Evolutionary conservation across 2,797 vertebrate genomes (phyloP), one percentile per base, ranked within the genome.

Genomic region (Xenentodon cancila): DNA sequence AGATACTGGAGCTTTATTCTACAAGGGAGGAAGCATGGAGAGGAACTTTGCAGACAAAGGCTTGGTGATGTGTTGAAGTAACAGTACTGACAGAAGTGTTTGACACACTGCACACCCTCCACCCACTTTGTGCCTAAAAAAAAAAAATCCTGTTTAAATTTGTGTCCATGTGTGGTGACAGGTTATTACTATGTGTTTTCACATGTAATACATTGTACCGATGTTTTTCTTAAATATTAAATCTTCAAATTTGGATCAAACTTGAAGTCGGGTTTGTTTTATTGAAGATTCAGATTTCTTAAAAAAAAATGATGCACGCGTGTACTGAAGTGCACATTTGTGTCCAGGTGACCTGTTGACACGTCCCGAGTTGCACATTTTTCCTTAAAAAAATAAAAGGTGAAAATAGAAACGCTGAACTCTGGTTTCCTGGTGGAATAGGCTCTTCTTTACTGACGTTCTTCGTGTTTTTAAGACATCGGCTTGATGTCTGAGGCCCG

Each of bases 41-140:
- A 76, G 65, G 72, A 25, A 75, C 42, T 48, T 59, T 59, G 16
- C 47, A 74, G 84, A 82, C 74, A 43, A 68, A 34, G 69, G 58
- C 49, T 74, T 22, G 56, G 54, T 61, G 65, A 61, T 48, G 55
- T 59, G 61, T 61, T 56, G 54, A 77, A 67, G 75, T 70, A 70
- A 57, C 61, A 45, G 48, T 82, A 77, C 79, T 79, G 71, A 84
- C 47, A 75, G 44, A 68, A n/a, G 53, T 59, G 59, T 65, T 59
- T 47, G 34, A 82, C 77, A 64, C 69, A 81, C 73, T 43, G 47
- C 58, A 67, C 68, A 83, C 77, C 80, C 86, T 87, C 81, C 76
- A 81, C 83, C 87, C 83, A 91, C 91, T 84, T 80, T 86, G 91
- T 94, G 93, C 91, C 92, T 94, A 89, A 84, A 51, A 37, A 47